These are phyloP conservation scores for Callaeas wilsoni DNA, from an alignment of 2,113 vertebrate genomes.

Conservation along the genomic window DNA sequence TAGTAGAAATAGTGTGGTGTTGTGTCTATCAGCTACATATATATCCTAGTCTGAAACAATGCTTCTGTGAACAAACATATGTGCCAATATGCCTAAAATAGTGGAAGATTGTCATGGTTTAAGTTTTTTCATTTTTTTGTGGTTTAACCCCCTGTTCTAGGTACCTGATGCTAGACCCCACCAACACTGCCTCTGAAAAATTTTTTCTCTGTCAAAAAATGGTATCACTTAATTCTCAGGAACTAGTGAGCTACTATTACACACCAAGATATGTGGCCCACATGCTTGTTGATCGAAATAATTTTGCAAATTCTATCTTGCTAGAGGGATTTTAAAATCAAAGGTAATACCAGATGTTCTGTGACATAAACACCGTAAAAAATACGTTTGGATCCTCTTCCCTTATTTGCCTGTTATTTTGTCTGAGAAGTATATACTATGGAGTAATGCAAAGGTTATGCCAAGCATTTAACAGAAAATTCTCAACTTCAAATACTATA, in stretches of 20 bases:
- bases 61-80: background rate
- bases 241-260: background rate
- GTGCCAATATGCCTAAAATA: background rate
- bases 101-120: background rate
- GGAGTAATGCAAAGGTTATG: constrained; percentile 21
- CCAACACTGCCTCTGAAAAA: background rate
- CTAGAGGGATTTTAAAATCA: constrained; percentile 19
- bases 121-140: background rate
- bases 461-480: constrained; percentile 36
- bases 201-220: background rate
- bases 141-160: background rate
- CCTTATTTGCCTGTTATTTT: background rate
- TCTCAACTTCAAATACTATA: constrained; percentile 15
- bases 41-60: background rate
- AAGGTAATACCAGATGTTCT: constrained; percentile 36
- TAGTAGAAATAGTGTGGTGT: background rate
- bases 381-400: background rate
- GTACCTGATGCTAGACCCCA: background rate
- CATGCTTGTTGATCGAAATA: constrained; percentile 11
- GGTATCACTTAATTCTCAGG: background rate
- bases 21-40: background rate
- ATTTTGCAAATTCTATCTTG: background rate
- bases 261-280: background rate
- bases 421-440: background rate
- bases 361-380: background rate